Evolutionary conservation across 2,113 vertebrate genomes (phyloP).

Genomic region (Engystomops pustulosus): DNA sequence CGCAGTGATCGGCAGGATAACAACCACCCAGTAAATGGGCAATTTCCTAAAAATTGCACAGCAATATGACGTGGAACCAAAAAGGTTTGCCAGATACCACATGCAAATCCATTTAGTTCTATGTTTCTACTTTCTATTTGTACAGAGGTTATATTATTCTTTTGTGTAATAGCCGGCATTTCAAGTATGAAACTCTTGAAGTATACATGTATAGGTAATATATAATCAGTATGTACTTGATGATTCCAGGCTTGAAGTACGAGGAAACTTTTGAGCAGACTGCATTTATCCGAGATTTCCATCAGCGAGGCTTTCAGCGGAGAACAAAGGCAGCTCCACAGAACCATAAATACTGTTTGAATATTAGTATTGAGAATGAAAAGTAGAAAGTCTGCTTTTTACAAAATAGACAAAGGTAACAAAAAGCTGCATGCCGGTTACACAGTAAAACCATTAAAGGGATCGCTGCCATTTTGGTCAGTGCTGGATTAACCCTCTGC

Average conservation of each 20-base stretch:
- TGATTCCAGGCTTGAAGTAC: slow-evolving; percentile 61
- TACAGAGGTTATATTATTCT: slow-evolving; percentile 5
- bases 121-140: not conserved
- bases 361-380: slow-evolving; percentile 64
- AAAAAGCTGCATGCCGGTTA: slow-evolving; percentile 20
- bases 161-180: slow-evolving; percentile 12
- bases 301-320: slow-evolving; percentile 65
- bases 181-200: slow-evolving; percentile 9
- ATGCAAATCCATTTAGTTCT: slow-evolving; percentile 9
- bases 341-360: slow-evolving; percentile 70
- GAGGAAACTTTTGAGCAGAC: slow-evolving; percentile 61
- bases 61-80: not conserved
- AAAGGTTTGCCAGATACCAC: not conserved
- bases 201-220: slow-evolving; percentile 11
- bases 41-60: not conserved
- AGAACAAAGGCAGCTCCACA: slow-evolving; percentile 72
- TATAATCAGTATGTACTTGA: slow-evolving; percentile 62
- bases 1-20: too few relatives aligned
- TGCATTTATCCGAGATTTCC: slow-evolving; percentile 67
- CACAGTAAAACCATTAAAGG: not conserved
- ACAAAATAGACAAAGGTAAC: slow-evolving; percentile 54
- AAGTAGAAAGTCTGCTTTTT: slow-evolving; percentile 76
- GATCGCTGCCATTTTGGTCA: not conserved
- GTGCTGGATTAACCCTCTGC: not conserved
- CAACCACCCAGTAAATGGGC: not conserved